Percentiles rank a stretch among this genome's conserved stretches.
phyloP scores from a whole-genome alignment of 2,888 invertebrate species.

The Polymixis flavicincta region DNA sequence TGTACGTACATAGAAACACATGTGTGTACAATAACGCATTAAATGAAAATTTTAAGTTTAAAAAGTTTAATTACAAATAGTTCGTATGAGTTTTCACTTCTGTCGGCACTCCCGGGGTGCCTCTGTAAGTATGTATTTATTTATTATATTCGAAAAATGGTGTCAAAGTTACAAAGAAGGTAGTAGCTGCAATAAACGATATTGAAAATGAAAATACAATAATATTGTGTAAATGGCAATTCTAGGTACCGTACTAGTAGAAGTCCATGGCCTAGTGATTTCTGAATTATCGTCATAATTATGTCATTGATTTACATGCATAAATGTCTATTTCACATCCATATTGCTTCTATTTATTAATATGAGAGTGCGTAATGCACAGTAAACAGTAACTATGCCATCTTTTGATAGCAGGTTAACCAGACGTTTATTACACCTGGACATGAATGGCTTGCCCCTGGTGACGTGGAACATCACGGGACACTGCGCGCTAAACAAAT shows the following conservation, averaged over 20 bases:
- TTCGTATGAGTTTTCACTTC: too few relatives aligned
- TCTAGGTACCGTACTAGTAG: background rate
- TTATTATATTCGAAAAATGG: constrained; percentile 5
- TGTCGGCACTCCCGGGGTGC: too few relatives aligned
- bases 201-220: constrained; percentile 12
- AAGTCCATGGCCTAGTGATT: constrained; percentile 41
- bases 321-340: background rate
- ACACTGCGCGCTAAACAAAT: too few relatives aligned
- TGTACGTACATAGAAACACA: too few relatives aligned
- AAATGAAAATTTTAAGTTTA: too few relatives aligned
- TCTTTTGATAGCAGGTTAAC: too few relatives aligned
- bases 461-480: too few relatives aligned
- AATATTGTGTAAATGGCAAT: constrained; percentile 8
- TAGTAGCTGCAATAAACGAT: background rate
- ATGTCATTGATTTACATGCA: constrained; percentile 1
- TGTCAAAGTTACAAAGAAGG: constrained; percentile 5
- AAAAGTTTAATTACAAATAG: too few relatives aligned
- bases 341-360: constrained; percentile 3
- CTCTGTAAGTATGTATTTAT: background rate
- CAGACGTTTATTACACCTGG: too few relatives aligned
- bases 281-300: constrained; percentile 12
- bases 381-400: too few relatives aligned
- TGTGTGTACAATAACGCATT: too few relatives aligned
- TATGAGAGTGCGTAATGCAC: constrained; percentile 3
- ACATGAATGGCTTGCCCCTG: too few relatives aligned